Percentiles rank a stretch among this genome's conserved stretches.
Evolutionary conservation across 1,140 invertebrate species (phyloP).

Genomic region (Tetranychus urticae): DNA sequence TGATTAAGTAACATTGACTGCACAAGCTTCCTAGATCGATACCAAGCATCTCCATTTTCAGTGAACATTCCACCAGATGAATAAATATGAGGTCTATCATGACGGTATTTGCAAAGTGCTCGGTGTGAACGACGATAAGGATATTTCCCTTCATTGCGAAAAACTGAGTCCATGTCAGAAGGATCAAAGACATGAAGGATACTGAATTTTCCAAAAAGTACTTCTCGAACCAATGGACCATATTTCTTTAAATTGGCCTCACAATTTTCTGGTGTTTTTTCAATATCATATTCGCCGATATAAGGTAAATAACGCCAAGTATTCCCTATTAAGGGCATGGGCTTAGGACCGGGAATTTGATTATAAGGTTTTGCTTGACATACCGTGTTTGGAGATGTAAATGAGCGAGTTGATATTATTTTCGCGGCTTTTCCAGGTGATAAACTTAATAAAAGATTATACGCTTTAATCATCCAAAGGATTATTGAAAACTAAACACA

Average conservation of each 20-base stretch:
- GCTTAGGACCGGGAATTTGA: constrained; percentile 45
- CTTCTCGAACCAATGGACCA: constrained; percentile 49
- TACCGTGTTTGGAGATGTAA: too few relatives aligned
- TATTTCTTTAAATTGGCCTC: constrained; percentile 30
- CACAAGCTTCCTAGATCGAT: constrained; percentile 43
- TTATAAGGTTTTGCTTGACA: constrained; percentile 14
- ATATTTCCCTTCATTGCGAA: constrained; percentile 30
- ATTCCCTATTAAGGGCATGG: constrained; percentile 48
- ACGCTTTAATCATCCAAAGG: too few relatives aligned
- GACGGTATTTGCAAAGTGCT: constrained; percentile 47
- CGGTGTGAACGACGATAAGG: constrained; percentile 54
- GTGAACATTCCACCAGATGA: constrained; percentile 53
- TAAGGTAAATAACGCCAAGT: constrained; percentile 45
- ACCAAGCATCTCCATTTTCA: constrained; percentile 68
- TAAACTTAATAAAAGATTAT: too few relatives aligned
- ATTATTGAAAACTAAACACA: too few relatives aligned
- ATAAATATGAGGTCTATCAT: constrained; percentile 41
- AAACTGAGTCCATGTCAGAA: constrained; percentile 18
- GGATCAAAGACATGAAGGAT: constrained; percentile 20
- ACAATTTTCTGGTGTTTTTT: constrained; percentile 39
- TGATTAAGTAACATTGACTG: constrained; percentile 42
- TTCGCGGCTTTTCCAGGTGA: too few relatives aligned
- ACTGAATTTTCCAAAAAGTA: constrained; percentile 24
- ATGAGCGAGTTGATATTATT: too few relatives aligned
- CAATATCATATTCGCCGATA: constrained; percentile 35